Percentiles rank a stretch among this genome's conserved stretches.
Evolutionary conservation across 2,113 vertebrate species (phyloP).

Genomic region (Desmodus rotundus): DNA sequence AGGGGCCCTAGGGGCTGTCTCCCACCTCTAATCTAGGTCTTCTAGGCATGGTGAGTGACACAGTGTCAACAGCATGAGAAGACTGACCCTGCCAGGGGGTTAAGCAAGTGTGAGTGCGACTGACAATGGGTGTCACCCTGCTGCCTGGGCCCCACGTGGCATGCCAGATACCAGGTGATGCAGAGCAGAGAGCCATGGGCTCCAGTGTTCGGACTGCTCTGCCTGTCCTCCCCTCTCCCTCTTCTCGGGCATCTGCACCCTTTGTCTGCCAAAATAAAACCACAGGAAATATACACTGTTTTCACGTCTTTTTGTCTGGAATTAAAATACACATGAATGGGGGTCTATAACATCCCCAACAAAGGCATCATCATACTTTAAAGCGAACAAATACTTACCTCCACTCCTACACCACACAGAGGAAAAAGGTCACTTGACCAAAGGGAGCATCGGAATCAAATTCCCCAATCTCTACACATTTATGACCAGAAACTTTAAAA

Average conservation of each 20-base stretch:
- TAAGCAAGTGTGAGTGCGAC: not conserved
- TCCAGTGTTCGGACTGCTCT: not conserved
- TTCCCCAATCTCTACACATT: not conserved
- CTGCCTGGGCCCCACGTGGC: not conserved
- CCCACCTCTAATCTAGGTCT: not conserved
- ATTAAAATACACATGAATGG: not conserved
- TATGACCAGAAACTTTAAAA: not conserved
- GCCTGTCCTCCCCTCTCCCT: not conserved
- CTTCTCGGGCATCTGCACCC: not conserved
- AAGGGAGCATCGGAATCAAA: not conserved
- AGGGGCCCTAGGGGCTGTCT: not conserved
- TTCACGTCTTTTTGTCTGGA: not conserved
- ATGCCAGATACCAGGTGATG: not conserved
- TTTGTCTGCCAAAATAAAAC: constrained; percentile 16
- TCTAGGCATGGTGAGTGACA: not conserved
- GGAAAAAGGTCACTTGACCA: not conserved
- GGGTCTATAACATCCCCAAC: not conserved
- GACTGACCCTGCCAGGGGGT: not conserved
- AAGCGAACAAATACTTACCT: not conserved
- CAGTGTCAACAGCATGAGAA: not conserved
- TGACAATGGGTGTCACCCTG: not conserved
- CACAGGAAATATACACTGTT: not conserved
- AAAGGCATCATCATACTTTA: not conserved
- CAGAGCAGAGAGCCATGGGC: not conserved
- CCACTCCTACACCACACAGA: not conserved